Evolutionary conservation across 1,140 invertebrate species (phyloP), one percentile per base, ranked within the genome.

Genomic region (Conus betulinus): DNA sequence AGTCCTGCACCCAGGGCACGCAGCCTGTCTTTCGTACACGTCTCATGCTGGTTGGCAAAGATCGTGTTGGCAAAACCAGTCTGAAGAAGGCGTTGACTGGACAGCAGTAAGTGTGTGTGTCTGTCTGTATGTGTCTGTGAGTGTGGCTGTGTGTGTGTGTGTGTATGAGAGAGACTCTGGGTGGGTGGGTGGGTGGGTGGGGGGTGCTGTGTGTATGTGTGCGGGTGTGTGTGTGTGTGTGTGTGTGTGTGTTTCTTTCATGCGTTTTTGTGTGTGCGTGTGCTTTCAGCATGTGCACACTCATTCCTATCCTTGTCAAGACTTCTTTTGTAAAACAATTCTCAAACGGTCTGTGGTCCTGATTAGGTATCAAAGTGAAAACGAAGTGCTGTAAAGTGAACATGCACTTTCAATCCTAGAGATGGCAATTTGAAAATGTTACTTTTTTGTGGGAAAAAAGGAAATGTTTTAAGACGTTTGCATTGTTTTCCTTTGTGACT

Each of bases 11-110:
- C 17, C 91, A 93, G 52, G 95, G 95, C 15, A 94, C 93, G 60
- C 92, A 91, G 87, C 91, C 95, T 11, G 91, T 95, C 8, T 94
- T 91, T 84, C 91, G 94, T 60, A 95, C 95, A 25, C 89, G 95
- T 39, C 91, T 96, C 0, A 95, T 95, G 92, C 88, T 95, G 11
- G 93, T 95, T 13, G 95, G 95, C 27, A 93, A 94, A 83, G 92
- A 94, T 52, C 79, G 93, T 39, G 94, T 93, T 2, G 94, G 94
- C 15, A 95, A 95, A 91, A 94, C 95, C 51, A 94, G 93, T 89
- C 91, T 95, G 51, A 94, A 94, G 87, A 92, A 89, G 53, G 90
- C 94, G 15, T 87, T 94, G 23, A 92, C 92, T 55, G 94, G 94
- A 57, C 92, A 93, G 88, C 92, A 91, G 94, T 94, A 90, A 92